Evolutionary conservation across 2,113 vertebrate genomes (phyloP).

Genomic region (Copsychus sechellarum): DNA sequence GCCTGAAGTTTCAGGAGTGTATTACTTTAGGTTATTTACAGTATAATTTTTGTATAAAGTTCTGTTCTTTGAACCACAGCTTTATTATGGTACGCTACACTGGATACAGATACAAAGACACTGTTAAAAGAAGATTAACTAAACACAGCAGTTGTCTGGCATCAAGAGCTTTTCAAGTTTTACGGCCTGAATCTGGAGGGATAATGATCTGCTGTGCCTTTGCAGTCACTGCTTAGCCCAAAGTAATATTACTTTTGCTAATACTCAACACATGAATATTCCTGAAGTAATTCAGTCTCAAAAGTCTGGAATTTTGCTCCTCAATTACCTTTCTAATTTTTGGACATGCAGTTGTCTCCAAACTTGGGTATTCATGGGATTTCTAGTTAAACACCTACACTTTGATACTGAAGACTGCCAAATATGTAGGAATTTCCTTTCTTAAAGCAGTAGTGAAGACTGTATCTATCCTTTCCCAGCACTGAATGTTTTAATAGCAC

Average conservation of each 20-base stretch:
- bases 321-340: constrained; percentile 74
- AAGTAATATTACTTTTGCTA: constrained; percentile 80
- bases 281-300: constrained; percentile 74
- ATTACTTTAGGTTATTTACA: constrained; percentile 77
- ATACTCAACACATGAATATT: constrained; percentile 70
- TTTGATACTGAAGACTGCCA: constrained; percentile 84
- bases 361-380: constrained; percentile 78
- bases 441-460: constrained; percentile 76
- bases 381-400: constrained; percentile 76
- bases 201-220: constrained; percentile 82
- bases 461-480: constrained; percentile 74
- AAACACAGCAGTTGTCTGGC: constrained; percentile 79
- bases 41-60: constrained; percentile 79
- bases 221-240: constrained; percentile 84
- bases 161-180: constrained; percentile 75
- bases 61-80: constrained; percentile 82
- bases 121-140: constrained; percentile 77
- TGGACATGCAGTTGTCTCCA: constrained; percentile 76
- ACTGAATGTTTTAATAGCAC: constrained; percentile 80
- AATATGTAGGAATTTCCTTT: constrained; percentile 80
- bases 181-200: constrained; percentile 76
- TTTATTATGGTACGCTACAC: constrained; percentile 87
- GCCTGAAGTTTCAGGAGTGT: constrained; percentile 74
- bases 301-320: constrained; percentile 72
- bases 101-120: constrained; percentile 84